Percentiles rank a stretch among this genome's conserved stretches.
Evolutionary conservation across 2,888 invertebrate species (phyloP).

Genomic region (Sinohyriopsis cumingii): DNA sequence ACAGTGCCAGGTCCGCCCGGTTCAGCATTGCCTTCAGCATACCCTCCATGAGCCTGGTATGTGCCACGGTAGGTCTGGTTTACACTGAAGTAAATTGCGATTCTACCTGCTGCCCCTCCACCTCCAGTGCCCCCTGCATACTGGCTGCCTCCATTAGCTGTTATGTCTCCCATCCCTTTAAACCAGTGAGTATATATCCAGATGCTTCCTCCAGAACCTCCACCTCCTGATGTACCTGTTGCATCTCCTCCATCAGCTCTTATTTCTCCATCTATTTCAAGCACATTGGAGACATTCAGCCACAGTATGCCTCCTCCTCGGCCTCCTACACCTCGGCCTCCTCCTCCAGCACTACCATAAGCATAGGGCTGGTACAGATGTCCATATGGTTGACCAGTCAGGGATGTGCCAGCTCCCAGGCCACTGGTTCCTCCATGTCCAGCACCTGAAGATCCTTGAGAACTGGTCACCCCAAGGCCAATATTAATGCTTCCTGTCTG

Average conservation of each 20-base stretch:
- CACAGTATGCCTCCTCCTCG: constrained; percentile 50
- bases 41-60: constrained; percentile 53
- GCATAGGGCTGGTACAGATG: constrained; percentile 50
- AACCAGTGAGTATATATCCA: constrained; percentile 42
- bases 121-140: constrained; percentile 42
- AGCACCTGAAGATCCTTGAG: constrained; percentile 54
- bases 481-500: constrained; percentile 27
- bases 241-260: constrained; percentile 49
- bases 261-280: constrained; percentile 54
- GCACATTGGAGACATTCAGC: constrained; percentile 39
- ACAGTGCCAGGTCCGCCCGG: constrained; percentile 59
- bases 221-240: constrained; percentile 37
- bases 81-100: constrained; percentile 51
- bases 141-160: constrained; percentile 53
- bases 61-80: constrained; percentile 56
- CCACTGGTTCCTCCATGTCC: constrained; percentile 60
- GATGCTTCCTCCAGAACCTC: constrained; percentile 56
- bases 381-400: constrained; percentile 57
- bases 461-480: constrained; percentile 40
- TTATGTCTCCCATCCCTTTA: constrained; percentile 54
- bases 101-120: constrained; percentile 48
- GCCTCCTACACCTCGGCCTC: constrained; percentile 40
- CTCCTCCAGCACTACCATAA: constrained; percentile 56
- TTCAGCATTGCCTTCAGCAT: constrained; percentile 27
- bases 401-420: constrained; percentile 37